These are phyloP conservation scores for Drosophila triauraria DNA, from an alignment of 1,140 invertebrate species.

Conservation along the genomic window DNA sequence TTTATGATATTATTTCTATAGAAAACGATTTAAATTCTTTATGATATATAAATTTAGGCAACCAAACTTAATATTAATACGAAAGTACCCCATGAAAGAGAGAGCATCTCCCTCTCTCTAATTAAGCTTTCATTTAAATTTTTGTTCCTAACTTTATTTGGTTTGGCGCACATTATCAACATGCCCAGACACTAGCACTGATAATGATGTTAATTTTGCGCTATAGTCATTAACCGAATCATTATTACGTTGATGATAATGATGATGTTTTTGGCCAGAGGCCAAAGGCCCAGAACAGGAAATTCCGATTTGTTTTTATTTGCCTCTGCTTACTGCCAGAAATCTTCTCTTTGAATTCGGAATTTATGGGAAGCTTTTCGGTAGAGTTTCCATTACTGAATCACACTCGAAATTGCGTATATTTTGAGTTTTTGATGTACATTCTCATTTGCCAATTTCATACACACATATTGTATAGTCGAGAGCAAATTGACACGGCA, in stretches of 20 bases:
- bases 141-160: slow-evolving; percentile 63
- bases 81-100: not conserved
- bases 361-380: slow-evolving; percentile 11
- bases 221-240: slow-evolving; percentile 29
- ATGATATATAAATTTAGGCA: not conserved
- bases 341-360: slow-evolving; percentile 30
- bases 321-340: slow-evolving; percentile 11
- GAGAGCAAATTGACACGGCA: slow-evolving; percentile 43
- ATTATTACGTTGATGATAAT: slow-evolving; percentile 38
- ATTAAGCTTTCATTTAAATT: slow-evolving; percentile 69
- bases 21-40: not conserved
- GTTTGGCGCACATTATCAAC: slow-evolving; percentile 59
- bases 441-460: slow-evolving; percentile 35
- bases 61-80: not conserved
- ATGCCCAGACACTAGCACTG: slow-evolving; percentile 38
- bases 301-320: slow-evolving; percentile 45
- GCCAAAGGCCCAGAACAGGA: slow-evolving; percentile 59
- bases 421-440: slow-evolving; percentile 5
- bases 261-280: slow-evolving; percentile 42
- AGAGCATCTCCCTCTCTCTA: slow-evolving; percentile 6
- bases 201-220: slow-evolving; percentile 46
- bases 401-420: not conserved
- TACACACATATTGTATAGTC: slow-evolving; percentile 6
- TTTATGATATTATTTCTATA: no score
- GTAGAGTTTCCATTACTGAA: slow-evolving; percentile 2